Evolutionary conservation across 1,140 invertebrate genomes (phyloP), one percentile per base, ranked within the genome.

Genomic region (Lethrus apterus): DNA sequence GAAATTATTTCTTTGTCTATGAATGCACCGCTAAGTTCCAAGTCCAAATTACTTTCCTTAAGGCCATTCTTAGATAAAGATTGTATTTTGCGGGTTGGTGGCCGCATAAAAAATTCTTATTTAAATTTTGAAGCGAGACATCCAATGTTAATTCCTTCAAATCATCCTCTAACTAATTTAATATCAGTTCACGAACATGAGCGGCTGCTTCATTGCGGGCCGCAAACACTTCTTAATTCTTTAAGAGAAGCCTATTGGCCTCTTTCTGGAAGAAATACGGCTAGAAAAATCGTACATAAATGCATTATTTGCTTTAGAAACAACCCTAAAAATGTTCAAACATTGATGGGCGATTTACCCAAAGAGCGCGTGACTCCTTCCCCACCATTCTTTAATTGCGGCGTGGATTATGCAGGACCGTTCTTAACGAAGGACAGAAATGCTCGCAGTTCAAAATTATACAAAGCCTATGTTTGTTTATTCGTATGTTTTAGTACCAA

Each of bases 391-490:
- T 31, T 21, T 4, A 52, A 51, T 36, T 24, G n/a, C 20, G 58
- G 63, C 8, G 44, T 64, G 7, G 60, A 63, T 33, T 61, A 56
- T 21, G 54, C 51, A 2, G 57, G 61, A n/a, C 62, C 57, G 11
- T 38, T 64, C 35, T 33, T 43, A 21, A 46, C 60, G 32, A 51
- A 56, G 21, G 33, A 54, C 15, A 26, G 19, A 0, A 52, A 46
- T 4, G 58, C 54, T 2, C 11, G 56, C 31, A 57, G 54, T 2
- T 34, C 47, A 10, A 58, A 46, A 34, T 21, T 53, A 17, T 14
- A 32, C 31, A 59, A 57, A 49, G 26, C 33, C 30, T 56, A 57
- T 36, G 14, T 41, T 8, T 32, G 34, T 31, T 1, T 43, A 21
- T 51, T 40, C 15, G 35, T 49, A 14, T 48, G 47, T 44, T 45